Base-by-base conservation (phyloP, 2,113 vertebrate genomes). In the Trichomycterus rosablanca region DNA sequence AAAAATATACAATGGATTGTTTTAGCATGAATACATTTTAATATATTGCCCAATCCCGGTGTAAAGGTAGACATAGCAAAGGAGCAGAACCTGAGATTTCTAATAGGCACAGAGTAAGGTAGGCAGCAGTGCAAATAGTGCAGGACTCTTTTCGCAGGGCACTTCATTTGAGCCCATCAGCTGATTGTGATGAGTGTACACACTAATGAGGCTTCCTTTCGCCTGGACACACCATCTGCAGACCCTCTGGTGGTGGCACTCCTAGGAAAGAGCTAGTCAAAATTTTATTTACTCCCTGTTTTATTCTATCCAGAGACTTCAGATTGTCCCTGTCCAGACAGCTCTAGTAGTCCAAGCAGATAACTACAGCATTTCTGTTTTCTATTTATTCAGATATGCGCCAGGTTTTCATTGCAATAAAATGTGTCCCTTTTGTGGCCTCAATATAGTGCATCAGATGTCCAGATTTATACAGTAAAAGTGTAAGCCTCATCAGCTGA, bases 141-240 rank as follows among this genome's bases (percentile, higher is more conserved):
- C n/a, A 35, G 15, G 53, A 26, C 12, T 20, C 30, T 42, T 39
- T 55, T 52, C 39, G 26, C 46, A 28, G 26, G 60, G 50, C 12
- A 35, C 63, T 23, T 64, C 15, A 18, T 44, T 19, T 39, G 15
- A 46, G 48, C 40, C 32, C 22, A 68, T 58, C 72, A 70, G 58
- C 63, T 69, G 72, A 32, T 63, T 52, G 46, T 57, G 43, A 71
- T 57, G 61, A 42, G 62, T 32, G 45, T 51, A 19, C 26, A 53
- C 12, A 22, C 59, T 75, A 66, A 71, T 50, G 46, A 68, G 46
- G 20, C 56, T 45, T 51, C 30, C 28, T 28, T 34, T 30, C n/a
- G 30, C 30, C 12, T 45, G 23, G 48, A 50, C 49, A 58, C 26
- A n/a, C 35, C 11, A 34, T 70, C 40, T 63, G 23, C 37, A 24